These are phyloP conservation scores for Caenorhabditis remanei DNA, from an alignment of 1,140 invertebrate genomes.

Conservation along the genomic window DNA sequence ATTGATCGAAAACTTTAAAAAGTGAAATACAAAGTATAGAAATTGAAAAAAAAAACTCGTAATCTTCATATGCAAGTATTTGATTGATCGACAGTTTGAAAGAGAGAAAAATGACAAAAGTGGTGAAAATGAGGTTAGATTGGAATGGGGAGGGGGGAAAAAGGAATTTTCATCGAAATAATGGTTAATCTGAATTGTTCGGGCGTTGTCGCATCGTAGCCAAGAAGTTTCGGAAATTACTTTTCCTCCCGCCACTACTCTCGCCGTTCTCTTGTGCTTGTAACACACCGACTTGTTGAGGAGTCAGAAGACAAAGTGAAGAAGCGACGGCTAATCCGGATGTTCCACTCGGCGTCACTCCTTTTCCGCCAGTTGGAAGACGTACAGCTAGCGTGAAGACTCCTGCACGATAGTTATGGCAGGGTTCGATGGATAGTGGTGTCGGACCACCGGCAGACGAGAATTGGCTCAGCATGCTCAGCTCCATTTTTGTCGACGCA, in stretches of 20 bases:
- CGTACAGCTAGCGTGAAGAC: slow-evolving; percentile 76
- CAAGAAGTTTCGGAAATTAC: slow-evolving; percentile 56
- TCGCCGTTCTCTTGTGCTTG: slow-evolving; percentile 64
- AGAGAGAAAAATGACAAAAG: slow-evolving; percentile 21
- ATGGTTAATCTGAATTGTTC: slow-evolving; percentile 15
- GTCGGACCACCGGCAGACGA: slow-evolving; percentile 64
- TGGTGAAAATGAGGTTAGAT: neutral
- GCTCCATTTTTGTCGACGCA: slow-evolving; percentile 73
- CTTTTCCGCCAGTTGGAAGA: slow-evolving; percentile 73
- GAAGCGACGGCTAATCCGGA: slow-evolving; percentile 76
- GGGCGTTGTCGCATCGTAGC: slow-evolving; percentile 19
- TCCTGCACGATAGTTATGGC: slow-evolving; percentile 74
- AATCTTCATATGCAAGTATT: slow-evolving; percentile 54
- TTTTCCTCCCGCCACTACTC: slow-evolving; percentile 63
- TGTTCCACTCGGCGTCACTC: slow-evolving; percentile 74
- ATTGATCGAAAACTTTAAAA: neutral
- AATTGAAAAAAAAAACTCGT: slow-evolving; percentile 22
- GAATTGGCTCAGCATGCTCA: slow-evolving; percentile 61
- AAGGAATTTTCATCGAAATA: slow-evolving; percentile 1
- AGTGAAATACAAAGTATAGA: neutral
- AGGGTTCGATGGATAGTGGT: slow-evolving; percentile 76
- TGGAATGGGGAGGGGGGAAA: neutral
- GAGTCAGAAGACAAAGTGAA: slow-evolving; percentile 73
- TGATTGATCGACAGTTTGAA: slow-evolving; percentile 43
- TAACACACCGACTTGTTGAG: slow-evolving; percentile 71